A percentile compares a stretch with the other conserved stretches of the same genome.
phyloP scores from a whole-genome alignment of 2,113 vertebrate genomes.

The Verasper variegatus region DNA sequence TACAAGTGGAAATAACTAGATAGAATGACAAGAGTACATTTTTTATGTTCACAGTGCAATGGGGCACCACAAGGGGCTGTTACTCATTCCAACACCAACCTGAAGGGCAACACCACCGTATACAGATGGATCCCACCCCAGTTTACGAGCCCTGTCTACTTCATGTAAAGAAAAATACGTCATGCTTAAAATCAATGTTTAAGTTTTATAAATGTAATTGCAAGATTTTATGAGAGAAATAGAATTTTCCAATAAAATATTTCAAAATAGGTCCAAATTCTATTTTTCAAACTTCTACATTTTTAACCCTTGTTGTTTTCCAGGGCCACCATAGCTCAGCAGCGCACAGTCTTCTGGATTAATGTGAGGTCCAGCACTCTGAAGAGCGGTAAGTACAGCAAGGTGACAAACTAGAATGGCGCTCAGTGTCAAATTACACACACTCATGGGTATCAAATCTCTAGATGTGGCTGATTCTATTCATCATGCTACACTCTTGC shows the following conservation, averaged over 20 bases:
- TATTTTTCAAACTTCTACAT: too few species aligned
- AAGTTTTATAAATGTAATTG: not conserved
- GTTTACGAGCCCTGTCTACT: slow-evolving; percentile 30
- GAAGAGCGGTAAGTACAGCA: slow-evolving; percentile 30
- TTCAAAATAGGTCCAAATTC: too few species aligned
- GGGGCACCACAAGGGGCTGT: slow-evolving; percentile 48
- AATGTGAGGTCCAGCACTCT: slow-evolving; percentile 43
- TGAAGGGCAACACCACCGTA: slow-evolving; percentile 56
- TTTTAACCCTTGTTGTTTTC: not conserved
- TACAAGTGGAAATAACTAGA: not conserved
- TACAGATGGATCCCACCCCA: slow-evolving; percentile 54
- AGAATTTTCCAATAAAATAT: too few species aligned
- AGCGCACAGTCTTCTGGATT: slow-evolving; percentile 51
- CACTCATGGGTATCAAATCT: too few species aligned
- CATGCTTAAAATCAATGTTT: not conserved
- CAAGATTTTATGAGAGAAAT: too few species aligned
- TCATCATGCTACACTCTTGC: too few species aligned
- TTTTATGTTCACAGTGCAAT: slow-evolving; percentile 39
- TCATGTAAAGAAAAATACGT: slow-evolving; percentile 42
- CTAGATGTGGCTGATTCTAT: too few species aligned
- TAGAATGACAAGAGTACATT: not conserved
- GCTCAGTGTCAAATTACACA: too few species aligned
- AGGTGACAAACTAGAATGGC: not conserved
- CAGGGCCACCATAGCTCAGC: slow-evolving; percentile 56
- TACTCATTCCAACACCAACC: slow-evolving; percentile 65